Base-by-base conservation (phyloP, 2,888 invertebrate species). In the Meganola albula region DNA sequence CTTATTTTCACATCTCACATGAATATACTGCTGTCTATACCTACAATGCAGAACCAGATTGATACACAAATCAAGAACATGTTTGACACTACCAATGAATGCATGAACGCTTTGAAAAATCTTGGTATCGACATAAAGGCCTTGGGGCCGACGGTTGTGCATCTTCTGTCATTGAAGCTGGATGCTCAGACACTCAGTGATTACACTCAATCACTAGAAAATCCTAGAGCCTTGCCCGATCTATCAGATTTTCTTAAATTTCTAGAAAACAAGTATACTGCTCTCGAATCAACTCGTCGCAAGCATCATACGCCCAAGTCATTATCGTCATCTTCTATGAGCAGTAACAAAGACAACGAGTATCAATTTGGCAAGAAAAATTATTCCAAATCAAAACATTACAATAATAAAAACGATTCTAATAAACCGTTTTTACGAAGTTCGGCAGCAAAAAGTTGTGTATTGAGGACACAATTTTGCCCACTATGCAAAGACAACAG, bases 401-500 rank as follows among this genome's bases (percentile, higher is more conserved):
- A 27, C 14, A 3, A 23, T 26, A 8, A 12, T 13, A 6, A 22
- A 28, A 22, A 25, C 13, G 3, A 25, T n/a, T 1, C 31, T 9
- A n/a, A 12, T 5, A 13, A 14, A 20, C 31, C 26, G 12, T 22
- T 21, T 18, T 25, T n/a, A 29, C 29, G 20, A 25, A n/a, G n/a
- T n/a, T n/a, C n/a, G n/a, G n/a, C n/a, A n/a, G n/a, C n/a, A n/a
- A n/a, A n/a, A n/a, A n/a, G n/a, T n/a, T n/a, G n/a, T n/a, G n/a
- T n/a, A n/a, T n/a, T n/a, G n/a, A n/a, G 29, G 22, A 8, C n/a
- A 4, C 24, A 25, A 31, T 12, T 9, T 8, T 34, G 29, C 16
- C 34, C 34, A 14, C 20, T 34, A 3, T 34, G 31, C 31, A 31
- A 31, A 31, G n/a, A n/a, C n/a, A 24, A 12, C 4, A 20, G 25